A percentile compares a stretch with the other conserved stretches of the same genome.
These are phyloP conservation scores for Balearica regulorum DNA, from an alignment of 2,797 vertebrate species.

Conservation along the genomic window DNA sequence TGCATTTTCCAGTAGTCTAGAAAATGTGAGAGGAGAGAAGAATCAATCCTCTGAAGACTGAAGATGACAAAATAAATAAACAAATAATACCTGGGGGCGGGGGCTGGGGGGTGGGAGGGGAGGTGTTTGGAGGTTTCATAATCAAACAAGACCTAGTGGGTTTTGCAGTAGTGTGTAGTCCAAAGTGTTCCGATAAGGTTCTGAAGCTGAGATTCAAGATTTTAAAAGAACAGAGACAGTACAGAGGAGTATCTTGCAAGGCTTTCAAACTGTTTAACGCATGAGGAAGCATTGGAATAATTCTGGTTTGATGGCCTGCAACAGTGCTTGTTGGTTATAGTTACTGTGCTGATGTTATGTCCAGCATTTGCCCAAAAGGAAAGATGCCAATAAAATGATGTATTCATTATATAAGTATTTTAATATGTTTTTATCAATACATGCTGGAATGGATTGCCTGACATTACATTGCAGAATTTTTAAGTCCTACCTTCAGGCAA, in stretches of 20 bases:
- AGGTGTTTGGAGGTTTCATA: neutral
- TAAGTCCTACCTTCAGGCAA: conserved; percentile 94
- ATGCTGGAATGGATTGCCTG: conserved; percentile 79
- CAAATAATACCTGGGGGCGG: neutral
- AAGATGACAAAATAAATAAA: neutral
- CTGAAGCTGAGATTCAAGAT: neutral
- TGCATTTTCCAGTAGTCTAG: neutral
- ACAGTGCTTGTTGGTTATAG: conserved; percentile 23
- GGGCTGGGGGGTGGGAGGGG: neutral
- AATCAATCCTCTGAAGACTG: neutral
- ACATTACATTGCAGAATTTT: conserved; percentile 87
- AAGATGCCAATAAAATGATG: conserved; percentile 56
- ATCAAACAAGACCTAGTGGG: neutral
- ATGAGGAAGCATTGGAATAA: neutral
- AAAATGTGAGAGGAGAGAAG: neutral
- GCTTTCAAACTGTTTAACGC: conserved; percentile 5
- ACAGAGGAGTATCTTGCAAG: neutral
- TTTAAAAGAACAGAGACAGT: neutral
- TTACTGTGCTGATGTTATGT: conserved; percentile 5
- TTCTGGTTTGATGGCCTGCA: neutral
- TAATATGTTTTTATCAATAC: conserved; percentile 73
- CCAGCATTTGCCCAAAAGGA: conserved; percentile 41
- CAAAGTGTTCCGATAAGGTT: neutral
- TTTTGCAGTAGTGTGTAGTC: neutral
- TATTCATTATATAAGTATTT: conserved; percentile 72